A percentile compares a stretch with the other conserved stretches of the same genome.
Evolutionary conservation across 2,113 vertebrate species (phyloP).

Genomic region (Nanger granti): DNA sequence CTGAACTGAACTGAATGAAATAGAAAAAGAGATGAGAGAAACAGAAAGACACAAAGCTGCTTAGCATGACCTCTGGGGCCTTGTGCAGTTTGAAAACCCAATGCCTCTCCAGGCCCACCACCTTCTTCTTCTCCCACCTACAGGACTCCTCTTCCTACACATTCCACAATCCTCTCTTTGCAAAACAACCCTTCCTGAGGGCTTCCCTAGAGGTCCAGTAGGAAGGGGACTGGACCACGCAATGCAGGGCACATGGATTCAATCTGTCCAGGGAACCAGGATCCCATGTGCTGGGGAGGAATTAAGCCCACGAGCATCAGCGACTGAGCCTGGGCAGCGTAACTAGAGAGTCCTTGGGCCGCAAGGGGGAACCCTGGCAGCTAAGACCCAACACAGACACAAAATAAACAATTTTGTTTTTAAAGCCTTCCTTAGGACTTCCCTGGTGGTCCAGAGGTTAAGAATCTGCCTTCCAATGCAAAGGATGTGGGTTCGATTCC

Average conservation of each 20-base stretch:
- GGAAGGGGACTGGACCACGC: neutral
- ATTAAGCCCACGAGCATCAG: neutral
- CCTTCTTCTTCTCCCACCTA: fast-evolving
- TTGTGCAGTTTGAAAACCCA: fast-evolving
- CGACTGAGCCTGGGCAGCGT: neutral
- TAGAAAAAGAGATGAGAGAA: neutral
- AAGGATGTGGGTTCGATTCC: neutral
- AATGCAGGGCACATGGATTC: neutral
- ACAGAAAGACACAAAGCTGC: neutral
- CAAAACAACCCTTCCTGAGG: neutral
- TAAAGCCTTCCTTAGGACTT: neutral
- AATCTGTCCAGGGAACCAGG: neutral
- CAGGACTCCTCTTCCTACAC: neutral
- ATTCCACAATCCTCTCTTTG: no score
- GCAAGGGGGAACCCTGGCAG: neutral
- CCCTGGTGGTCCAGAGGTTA: neutral
- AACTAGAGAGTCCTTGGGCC: neutral
- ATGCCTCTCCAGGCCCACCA: fast-evolving
- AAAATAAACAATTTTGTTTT: neutral
- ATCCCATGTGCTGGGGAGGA: neutral
- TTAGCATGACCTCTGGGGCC: neutral
- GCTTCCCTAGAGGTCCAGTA: neutral
- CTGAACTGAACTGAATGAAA: neutral
- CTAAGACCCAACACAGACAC: neutral
- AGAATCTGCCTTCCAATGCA: neutral